Conservation (phyloP, 2,113 vertebrate species). For the Clinocottus analis region DNA sequence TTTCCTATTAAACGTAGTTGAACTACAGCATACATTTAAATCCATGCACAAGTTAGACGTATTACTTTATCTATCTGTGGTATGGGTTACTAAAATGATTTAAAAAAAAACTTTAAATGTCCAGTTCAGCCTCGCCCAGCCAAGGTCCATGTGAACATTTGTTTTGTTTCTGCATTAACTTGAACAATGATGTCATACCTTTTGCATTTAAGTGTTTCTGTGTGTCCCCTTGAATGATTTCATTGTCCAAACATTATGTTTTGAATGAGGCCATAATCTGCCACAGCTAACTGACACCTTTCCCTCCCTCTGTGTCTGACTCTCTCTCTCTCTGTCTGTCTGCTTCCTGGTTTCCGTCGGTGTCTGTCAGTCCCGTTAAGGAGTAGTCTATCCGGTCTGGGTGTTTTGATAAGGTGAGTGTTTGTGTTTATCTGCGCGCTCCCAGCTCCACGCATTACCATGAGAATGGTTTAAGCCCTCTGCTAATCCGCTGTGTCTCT, state of each 20-base stretch:
- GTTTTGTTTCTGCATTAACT: conserved; percentile 10
- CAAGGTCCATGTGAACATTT: not conserved
- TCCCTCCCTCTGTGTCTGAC: conserved; percentile 24
- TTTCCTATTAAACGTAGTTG: no score
- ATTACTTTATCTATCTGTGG: not conserved
- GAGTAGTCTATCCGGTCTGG: conserved; percentile 70
- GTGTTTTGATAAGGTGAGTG: conserved; percentile 78
- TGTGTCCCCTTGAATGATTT: conserved; percentile 32
- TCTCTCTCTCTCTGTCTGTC: not conserved
- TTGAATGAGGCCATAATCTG: conserved; percentile 51
- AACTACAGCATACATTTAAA: no score
- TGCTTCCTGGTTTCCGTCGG: conserved; percentile 33
- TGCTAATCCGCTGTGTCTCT: conserved; percentile 76
- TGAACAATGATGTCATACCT: conserved; percentile 38
- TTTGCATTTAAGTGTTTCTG: conserved; percentile 20
- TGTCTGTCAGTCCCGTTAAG: conserved; percentile 57
- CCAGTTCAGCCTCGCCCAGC: not conserved
- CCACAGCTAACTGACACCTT: conserved; percentile 34
- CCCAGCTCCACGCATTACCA: conserved; percentile 76
- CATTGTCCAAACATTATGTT: conserved; percentile 33
- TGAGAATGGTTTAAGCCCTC: conserved; percentile 78
- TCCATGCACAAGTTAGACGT: not conserved
- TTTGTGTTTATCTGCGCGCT: conserved; percentile 76
- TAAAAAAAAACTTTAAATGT: not conserved
- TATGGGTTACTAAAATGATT: not conserved